These are phyloP conservation scores for Halictus quadricinctus DNA, from an alignment of 2,888 invertebrate species.

Conservation along the genomic window DNA sequence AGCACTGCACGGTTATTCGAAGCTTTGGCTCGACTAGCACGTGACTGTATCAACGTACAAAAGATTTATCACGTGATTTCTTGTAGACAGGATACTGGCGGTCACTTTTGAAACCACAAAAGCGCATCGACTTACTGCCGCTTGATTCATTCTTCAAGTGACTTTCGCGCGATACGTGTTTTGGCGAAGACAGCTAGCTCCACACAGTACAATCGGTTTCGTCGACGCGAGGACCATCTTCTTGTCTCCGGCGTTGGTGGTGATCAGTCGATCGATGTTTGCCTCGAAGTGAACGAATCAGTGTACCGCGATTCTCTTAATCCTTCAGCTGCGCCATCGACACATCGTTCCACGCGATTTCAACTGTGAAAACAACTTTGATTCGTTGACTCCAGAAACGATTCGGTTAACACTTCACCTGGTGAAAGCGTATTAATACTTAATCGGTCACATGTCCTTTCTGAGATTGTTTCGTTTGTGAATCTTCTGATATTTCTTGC, in stretches of 20 bases:
- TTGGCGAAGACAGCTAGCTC: neutral
- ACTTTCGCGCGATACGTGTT: conserved; percentile 41
- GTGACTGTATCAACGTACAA: neutral
- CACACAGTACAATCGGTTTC: neutral
- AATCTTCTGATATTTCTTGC: too few relatives aligned
- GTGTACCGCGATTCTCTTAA: neutral
- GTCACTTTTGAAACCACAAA: conserved; percentile 62
- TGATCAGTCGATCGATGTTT: neutral
- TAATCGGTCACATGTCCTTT: too few relatives aligned
- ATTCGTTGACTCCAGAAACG: neutral
- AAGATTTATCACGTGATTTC: conserved; percentile 60
- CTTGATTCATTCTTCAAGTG: conserved; percentile 53
- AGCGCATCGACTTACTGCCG: conserved; percentile 53
- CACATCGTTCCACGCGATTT: neutral
- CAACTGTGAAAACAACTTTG: neutral
- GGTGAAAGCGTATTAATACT: neutral
- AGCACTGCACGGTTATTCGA: neutral
- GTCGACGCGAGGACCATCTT: neutral
- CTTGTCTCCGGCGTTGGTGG: too few relatives aligned
- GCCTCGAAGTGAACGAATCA: conserved; percentile 3
- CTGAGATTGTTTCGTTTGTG: too few relatives aligned
- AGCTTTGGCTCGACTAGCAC: neutral
- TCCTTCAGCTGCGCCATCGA: neutral
- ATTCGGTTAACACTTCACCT: neutral
- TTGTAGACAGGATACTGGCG: conserved; percentile 55